Conservation (phyloP, 1,140 invertebrate species). For the Monochamus saltuarius region DNA sequence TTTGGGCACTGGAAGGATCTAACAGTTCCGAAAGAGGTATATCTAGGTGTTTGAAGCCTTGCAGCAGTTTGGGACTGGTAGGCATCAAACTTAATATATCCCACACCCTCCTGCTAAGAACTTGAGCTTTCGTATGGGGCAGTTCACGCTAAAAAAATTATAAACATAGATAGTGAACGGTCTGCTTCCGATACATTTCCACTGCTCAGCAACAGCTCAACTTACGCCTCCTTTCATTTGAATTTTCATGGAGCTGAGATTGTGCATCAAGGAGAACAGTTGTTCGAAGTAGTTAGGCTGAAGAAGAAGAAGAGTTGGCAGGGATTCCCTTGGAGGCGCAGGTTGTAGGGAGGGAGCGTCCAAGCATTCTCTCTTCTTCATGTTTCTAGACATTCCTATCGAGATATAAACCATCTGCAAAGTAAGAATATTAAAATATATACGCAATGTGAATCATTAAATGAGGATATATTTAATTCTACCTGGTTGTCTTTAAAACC, state of each 20-base stretch:
- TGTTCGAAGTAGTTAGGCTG: slow-evolving; percentile 87
- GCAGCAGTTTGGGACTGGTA: slow-evolving; percentile 79
- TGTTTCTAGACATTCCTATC: slow-evolving; percentile 74
- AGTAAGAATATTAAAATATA: slow-evolving; percentile 8
- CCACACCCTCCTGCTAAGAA: slow-evolving; percentile 88
- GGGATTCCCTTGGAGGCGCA: slow-evolving; percentile 75
- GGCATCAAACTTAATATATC: slow-evolving; percentile 90
- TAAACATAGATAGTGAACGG: neutral
- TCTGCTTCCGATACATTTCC: neutral
- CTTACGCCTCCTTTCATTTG: slow-evolving; percentile 66
- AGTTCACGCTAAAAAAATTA: slow-evolving; percentile 48
- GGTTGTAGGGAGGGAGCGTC: slow-evolving; percentile 77
- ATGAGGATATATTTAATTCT: no score
- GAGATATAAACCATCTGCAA: slow-evolving; percentile 84
- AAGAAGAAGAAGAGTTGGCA: slow-evolving; percentile 82
- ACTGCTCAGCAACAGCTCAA: slow-evolving; percentile 22
- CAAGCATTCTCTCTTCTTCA: slow-evolving; percentile 68
- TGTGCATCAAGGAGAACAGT: slow-evolving; percentile 86
- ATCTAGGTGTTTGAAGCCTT: slow-evolving; percentile 76
- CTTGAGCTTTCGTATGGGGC: slow-evolving; percentile 85
- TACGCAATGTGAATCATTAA: no score
- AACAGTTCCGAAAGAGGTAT: slow-evolving; percentile 70
- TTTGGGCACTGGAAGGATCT: slow-evolving; percentile 85
- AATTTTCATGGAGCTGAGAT: slow-evolving; percentile 80
- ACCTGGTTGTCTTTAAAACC: slow-evolving; percentile 86